Conservation (phyloP, 2,797 vertebrate species). For the Euthynnus affinis region DNA sequence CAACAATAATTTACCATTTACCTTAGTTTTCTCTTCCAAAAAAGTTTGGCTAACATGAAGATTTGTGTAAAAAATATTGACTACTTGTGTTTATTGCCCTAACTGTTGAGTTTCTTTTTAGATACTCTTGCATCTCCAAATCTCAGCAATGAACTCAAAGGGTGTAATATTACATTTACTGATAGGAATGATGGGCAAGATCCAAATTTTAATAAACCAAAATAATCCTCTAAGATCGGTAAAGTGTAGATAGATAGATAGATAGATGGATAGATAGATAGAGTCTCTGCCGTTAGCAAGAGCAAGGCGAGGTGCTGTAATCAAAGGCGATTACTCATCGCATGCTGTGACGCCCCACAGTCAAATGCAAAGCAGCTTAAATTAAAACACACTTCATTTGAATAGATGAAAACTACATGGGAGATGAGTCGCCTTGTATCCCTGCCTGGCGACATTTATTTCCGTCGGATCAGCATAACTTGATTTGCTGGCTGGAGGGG, state of each 20-base stretch:
- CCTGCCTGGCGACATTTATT: constrained; percentile 68
- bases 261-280: constrained; percentile 53
- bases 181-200: background rate
- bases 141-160: background rate
- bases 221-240: too few species aligned
- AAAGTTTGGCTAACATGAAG: too few species aligned
- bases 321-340: constrained; percentile 76
- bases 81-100: too few species aligned
- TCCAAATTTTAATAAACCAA: background rate
- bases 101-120: background rate
- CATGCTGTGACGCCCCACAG: constrained; percentile 81
- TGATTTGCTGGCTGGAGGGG: constrained; percentile 60
- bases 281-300: constrained; percentile 52
- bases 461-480: constrained; percentile 72
- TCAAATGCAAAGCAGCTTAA: constrained; percentile 83
- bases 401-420: constrained; percentile 72
- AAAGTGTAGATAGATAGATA: constrained; percentile 36
- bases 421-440: constrained; percentile 71
- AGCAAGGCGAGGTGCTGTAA: constrained; percentile 63
- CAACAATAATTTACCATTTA: background rate
- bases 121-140: background rate
- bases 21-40: background rate
- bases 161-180: background rate
- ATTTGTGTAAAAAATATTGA: too few species aligned
- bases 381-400: constrained; percentile 82